A percentile compares a stretch with the other conserved stretches of the same genome.
Conservation (phyloP, 2,888 invertebrate genomes). For the Trichogramma evanescens region DNA sequence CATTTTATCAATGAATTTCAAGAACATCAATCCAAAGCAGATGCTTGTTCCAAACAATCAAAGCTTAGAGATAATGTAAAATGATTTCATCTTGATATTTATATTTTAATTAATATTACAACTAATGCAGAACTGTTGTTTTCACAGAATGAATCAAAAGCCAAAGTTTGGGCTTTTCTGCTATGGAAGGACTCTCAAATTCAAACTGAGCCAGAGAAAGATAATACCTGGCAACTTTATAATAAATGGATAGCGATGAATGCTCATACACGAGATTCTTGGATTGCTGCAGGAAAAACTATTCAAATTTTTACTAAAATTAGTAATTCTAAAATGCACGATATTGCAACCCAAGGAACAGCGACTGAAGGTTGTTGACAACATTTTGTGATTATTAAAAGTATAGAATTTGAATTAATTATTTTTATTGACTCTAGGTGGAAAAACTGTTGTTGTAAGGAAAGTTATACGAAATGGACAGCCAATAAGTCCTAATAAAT, state of each 20-base stretch:
- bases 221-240: conserved; percentile 71
- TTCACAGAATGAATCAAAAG: conserved; percentile 64
- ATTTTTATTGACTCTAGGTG: conserved; percentile 23
- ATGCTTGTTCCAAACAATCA: conserved; percentile 57
- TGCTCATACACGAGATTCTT: conserved; percentile 64
- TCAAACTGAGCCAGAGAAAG: conserved; percentile 49
- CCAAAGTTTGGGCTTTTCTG: conserved; percentile 79
- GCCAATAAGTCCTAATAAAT: conserved; percentile 37
- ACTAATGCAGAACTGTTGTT: conserved; percentile 8
- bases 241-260: conserved; percentile 80
- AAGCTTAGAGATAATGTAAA: conserved; percentile 61
- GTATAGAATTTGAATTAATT: not conserved
- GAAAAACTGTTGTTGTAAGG: conserved; percentile 38
- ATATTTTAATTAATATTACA: conserved; percentile 2
- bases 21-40: conserved; percentile 59
- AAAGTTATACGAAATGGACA: conserved; percentile 45
- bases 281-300: conserved; percentile 73
- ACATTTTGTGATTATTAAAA: not conserved
- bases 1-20: conserved; percentile 74
- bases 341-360: conserved; percentile 41
- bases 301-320: conserved; percentile 66
- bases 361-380: conserved; percentile 14
- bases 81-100: conserved; percentile 17
- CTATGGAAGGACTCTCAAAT: conserved; percentile 68
- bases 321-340: conserved; percentile 61